Conservation (phyloP, 2,797 vertebrate genomes). For the Tolypeutes matacus region DNA sequence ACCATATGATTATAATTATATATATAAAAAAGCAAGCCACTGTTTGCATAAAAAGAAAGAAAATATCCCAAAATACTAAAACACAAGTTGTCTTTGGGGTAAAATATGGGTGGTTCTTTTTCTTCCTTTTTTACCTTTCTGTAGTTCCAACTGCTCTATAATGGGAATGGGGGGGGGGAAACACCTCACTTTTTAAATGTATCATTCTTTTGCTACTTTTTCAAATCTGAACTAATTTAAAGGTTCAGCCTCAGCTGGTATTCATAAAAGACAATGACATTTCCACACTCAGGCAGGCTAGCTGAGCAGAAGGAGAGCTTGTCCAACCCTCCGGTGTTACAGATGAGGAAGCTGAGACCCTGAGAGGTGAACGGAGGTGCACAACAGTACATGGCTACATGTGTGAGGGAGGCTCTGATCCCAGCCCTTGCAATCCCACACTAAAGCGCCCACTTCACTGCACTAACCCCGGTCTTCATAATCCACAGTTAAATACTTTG, state of each 20-base stretch:
- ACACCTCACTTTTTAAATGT: not conserved
- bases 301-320: not conserved
- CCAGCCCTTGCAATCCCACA: not conserved
- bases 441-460: not conserved
- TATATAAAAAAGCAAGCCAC: not conserved
- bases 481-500: not conserved
- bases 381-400: not conserved
- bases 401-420: not conserved
- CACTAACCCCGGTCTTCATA: not conserved
- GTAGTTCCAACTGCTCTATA: not conserved
- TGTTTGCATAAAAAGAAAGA: not conserved
- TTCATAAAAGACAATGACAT: not conserved
- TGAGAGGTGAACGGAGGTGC: not conserved
- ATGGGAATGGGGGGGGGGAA: not conserved
- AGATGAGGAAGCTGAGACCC: not conserved
- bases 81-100: not conserved
- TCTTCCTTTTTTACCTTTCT: not conserved
- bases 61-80: conserved; percentile 35
- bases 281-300: not conserved
- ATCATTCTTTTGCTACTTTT: not conserved
- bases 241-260: not conserved
- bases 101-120: not conserved
- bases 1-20: not conserved
- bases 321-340: not conserved
- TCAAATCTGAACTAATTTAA: conserved; percentile 12